Base-by-base conservation (phyloP, 2,888 invertebrate genomes). In the Meiosimyza decipiens region DNA sequence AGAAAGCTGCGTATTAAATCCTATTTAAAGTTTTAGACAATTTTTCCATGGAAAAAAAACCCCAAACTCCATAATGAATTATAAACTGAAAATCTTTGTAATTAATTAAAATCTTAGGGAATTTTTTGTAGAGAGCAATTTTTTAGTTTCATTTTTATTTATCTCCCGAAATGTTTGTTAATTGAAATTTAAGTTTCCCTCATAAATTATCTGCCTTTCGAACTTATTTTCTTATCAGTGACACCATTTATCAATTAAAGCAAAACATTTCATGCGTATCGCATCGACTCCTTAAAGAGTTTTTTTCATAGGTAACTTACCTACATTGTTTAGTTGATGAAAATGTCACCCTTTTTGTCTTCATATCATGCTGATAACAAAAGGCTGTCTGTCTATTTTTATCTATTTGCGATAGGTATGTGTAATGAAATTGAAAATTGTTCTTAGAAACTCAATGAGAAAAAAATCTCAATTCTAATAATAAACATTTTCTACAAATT, bases 241-340 rank as follows among this genome's bases (percentile, higher is more conserved):
- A 65, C 65, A 65, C 22, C 51, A 51, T 52, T 65, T 65, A 15
- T 65, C 52, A 65, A 65, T 65, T 65, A 51, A 13, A 50, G 51
- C 50, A 15, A 49, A 65, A 12, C 47, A 65, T 28, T 11, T 28
- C n/a, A 60, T 33, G 12, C 18, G 11, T 49, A 28, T 49, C 15
- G 4, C 13, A n/a, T 65, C 9, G 6, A n/a, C 22, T n/a, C 33
- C 16, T 47, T 15, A 65, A 40, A 40, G 33, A 67, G 11, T 16
- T 55, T 54, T 55, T 33, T 40, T n/a, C 9, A 40, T 40, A 40
- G 40, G 40, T 40, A 40, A 40, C 9, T 40, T 40, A 40, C 9
- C 40, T 40, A 40, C 40, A 40, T 4, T 71, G 72, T 76, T 74
- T 78, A 79, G 74, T 78, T 79, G 79, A 72, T 76, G 62, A 77